A percentile compares a stretch with the other conserved stretches of the same genome.
Conservation (phyloP, 2,113 vertebrate genomes). For the Tamias sibiricus region DNA sequence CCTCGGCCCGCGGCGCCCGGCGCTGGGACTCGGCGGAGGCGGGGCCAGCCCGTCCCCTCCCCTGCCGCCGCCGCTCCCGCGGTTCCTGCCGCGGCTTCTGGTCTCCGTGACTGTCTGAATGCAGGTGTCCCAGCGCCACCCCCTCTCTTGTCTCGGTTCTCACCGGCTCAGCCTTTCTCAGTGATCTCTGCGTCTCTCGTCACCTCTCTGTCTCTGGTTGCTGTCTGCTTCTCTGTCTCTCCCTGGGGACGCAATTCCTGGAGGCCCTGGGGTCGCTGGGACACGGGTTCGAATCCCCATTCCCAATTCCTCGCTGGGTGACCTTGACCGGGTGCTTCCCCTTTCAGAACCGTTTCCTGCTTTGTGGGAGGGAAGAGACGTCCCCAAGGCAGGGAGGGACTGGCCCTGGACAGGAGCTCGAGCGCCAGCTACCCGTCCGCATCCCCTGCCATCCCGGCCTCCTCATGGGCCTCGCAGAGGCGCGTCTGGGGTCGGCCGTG, state of each 20-base stretch:
- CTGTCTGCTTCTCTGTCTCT: neutral
- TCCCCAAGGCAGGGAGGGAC: neutral
- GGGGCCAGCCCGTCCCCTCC: slow-evolving; percentile 7
- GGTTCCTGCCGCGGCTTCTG: neutral
- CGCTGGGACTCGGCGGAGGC: neutral
- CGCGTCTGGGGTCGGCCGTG: neutral
- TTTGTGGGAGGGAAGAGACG: neutral
- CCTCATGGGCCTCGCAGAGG: neutral
- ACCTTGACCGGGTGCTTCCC: slow-evolving; percentile 67
- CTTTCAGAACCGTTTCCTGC: slow-evolving; percentile 28
- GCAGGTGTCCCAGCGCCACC: neutral
- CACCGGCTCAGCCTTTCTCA: too few relatives aligned
- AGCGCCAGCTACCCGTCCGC: neutral
- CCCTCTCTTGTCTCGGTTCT: neutral
- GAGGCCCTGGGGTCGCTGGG: neutral
- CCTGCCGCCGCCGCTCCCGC: neutral
- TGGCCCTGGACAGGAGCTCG: neutral
- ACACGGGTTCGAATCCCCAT: slow-evolving; percentile 4
- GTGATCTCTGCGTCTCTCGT: too few relatives aligned
- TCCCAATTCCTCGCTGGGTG: slow-evolving; percentile 57
- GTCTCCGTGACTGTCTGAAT: neutral
- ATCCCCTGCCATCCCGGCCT: neutral
- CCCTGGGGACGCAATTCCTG: neutral
- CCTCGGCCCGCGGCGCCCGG: slow-evolving; percentile 21
- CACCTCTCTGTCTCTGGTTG: neutral